A percentile compares a stretch with the other conserved stretches of the same genome.
Evolutionary conservation across 1,140 invertebrate species (phyloP).

Genomic region (Tetragnatha versicolor): DNA sequence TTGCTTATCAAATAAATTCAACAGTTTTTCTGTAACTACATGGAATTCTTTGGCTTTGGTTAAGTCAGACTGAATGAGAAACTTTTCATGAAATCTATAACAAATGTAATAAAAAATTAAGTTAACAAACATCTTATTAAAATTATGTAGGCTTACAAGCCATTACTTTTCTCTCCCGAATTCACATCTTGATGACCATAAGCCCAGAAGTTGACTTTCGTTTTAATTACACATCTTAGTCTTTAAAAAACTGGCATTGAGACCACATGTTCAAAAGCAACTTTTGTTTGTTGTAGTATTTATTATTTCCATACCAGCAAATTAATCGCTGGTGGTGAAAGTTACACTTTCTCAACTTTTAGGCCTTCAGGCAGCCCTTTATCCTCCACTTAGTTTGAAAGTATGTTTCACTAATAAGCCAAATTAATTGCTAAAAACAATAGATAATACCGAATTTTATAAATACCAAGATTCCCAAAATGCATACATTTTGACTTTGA

Average conservation of each 20-base stretch:
- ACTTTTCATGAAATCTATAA: constrained; percentile 34
- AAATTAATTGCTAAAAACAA: too few species aligned
- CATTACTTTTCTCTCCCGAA: neutral
- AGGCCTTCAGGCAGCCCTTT: too few species aligned
- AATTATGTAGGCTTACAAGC: neutral
- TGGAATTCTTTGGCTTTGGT: constrained; percentile 4
- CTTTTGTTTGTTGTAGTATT: neutral
- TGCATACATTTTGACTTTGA: too few species aligned
- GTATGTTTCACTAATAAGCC: too few species aligned
- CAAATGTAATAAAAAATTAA: neutral
- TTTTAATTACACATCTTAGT: neutral
- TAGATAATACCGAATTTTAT: too few species aligned
- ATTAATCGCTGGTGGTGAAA: too few species aligned
- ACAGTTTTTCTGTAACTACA: neutral
- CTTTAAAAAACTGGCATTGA: neutral
- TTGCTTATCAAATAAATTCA: constrained; percentile 2
- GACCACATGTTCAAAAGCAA: neutral
- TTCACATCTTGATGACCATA: neutral
- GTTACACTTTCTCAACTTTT: too few species aligned
- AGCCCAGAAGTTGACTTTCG: neutral
- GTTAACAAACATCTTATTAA: neutral
- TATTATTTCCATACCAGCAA: too few species aligned
- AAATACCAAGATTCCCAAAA: too few species aligned
- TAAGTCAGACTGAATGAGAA: constrained; percentile 9
- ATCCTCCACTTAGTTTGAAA: too few species aligned